phyloP scores from a whole-genome alignment of 2,113 vertebrate species.

The Eira barbara region DNA sequence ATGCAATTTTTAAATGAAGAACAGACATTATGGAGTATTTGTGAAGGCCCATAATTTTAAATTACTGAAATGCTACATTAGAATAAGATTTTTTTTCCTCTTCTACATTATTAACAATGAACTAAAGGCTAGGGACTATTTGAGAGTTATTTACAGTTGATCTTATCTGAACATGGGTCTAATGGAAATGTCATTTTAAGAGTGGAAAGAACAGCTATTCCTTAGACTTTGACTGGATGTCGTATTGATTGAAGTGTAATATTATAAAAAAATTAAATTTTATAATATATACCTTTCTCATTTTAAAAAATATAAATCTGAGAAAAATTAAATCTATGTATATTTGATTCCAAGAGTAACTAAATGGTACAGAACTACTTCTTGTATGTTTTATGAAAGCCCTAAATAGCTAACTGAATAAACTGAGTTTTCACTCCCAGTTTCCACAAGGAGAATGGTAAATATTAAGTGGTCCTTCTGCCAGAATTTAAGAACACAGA shows the following conservation, averaged over 20 bases:
- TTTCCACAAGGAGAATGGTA: neutral
- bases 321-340: neutral
- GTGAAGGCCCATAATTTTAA: neutral
- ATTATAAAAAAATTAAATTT: neutral
- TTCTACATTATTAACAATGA: neutral
- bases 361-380: constrained; percentile 12
- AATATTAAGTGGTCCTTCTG: neutral
- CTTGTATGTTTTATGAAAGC: constrained; percentile 19
- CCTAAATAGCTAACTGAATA: constrained; percentile 10
- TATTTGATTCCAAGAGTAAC: constrained; percentile 53
- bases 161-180: neutral
- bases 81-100: neutral
- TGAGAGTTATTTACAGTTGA: neutral
- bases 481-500: neutral
- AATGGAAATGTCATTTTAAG: neutral
- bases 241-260: neutral
- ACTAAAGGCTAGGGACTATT: neutral
- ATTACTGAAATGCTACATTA: neutral
- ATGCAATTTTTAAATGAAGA: neutral
- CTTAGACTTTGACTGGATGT: neutral
- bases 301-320: neutral
- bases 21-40: neutral
- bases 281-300: neutral
- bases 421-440: neutral
- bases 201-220: neutral